phyloP scores from a whole-genome alignment of 2,888 invertebrate genomes.

The Clostera curtula region DNA sequence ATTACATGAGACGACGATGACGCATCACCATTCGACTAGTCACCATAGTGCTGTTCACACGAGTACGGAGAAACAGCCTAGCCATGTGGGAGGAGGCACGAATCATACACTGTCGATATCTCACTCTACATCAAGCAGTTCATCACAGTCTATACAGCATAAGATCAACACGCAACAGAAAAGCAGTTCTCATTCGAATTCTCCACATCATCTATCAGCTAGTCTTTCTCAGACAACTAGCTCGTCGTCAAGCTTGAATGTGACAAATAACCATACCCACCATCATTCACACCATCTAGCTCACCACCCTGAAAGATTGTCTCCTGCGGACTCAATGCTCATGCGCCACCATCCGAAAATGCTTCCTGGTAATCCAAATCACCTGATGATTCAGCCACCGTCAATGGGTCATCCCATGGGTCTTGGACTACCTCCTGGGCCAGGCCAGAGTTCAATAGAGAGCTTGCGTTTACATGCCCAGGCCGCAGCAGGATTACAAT shows the following conservation, averaged over 20 bases:
- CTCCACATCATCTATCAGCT: constrained; percentile 71
- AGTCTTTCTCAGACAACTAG: constrained; percentile 72
- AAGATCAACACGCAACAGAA: constrained; percentile 75
- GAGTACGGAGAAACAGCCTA: constrained; percentile 77
- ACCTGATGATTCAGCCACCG: constrained; percentile 79
- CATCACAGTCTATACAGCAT: constrained; percentile 78
- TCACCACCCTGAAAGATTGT: constrained; percentile 79
- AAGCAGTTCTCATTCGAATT: constrained; percentile 58
- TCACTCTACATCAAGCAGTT: constrained; percentile 80
- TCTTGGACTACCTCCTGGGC: constrained; percentile 70
- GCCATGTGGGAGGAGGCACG: constrained; percentile 65
- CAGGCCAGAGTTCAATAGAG: constrained; percentile 79
- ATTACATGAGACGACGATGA: constrained; percentile 78
- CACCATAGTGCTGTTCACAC: constrained; percentile 79
- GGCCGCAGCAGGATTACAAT: constrained; percentile 75
- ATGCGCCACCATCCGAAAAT: constrained; percentile 69
- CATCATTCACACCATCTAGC: constrained; percentile 78
- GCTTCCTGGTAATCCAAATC: constrained; percentile 74
- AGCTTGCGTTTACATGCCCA: constrained; percentile 85
- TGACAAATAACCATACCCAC: constrained; percentile 77
- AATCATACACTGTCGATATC: constrained; percentile 79
- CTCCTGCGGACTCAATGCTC: constrained; percentile 75
- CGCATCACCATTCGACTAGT: constrained; percentile 79
- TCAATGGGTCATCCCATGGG: constrained; percentile 77
- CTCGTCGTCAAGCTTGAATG: constrained; percentile 69